phyloP scores from a whole-genome alignment of 2,888 invertebrate genomes.

The Apocheima hispidaria region DNA sequence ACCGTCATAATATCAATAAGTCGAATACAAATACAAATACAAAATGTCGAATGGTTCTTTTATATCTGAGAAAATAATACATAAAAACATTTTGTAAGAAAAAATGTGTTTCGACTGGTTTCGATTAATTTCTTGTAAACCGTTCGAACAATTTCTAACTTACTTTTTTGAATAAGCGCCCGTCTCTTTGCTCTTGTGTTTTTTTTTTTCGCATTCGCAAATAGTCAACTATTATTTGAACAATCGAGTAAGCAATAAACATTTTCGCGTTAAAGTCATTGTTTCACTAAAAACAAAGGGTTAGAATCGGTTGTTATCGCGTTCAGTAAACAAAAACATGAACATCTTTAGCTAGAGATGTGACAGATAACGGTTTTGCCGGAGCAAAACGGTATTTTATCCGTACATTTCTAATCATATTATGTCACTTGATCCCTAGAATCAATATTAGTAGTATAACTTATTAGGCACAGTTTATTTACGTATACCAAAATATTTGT shows the following conservation, averaged over 20 bases:
- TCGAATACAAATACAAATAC: too few species aligned
- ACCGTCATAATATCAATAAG: too few species aligned
- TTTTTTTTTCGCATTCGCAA: constrained; percentile 23
- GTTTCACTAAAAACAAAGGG: constrained; percentile 66
- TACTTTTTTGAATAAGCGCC: too few species aligned
- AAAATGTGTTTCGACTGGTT: too few species aligned
- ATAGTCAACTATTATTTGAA: constrained; percentile 30
- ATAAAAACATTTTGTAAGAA: too few species aligned
- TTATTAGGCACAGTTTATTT: too few species aligned
- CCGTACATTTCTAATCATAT: too few species aligned
- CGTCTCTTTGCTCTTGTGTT: constrained; percentile 7
- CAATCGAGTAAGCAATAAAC: constrained; percentile 58
- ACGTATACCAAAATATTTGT: too few species aligned
- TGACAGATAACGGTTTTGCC: neutral
- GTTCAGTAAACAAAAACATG: constrained; percentile 65
- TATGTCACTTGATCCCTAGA: too few species aligned
- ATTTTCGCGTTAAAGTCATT: constrained; percentile 60
- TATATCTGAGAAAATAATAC: too few species aligned
- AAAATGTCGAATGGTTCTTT: too few species aligned
- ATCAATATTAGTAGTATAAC: too few species aligned
- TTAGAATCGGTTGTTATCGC: constrained; percentile 50
- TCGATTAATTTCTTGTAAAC: neutral
- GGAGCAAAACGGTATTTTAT: neutral
- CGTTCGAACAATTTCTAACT: neutral
- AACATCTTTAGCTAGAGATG: constrained; percentile 52